Base-by-base conservation (phyloP, 2,113 vertebrate species). In the Urocitellus parryii region DNA sequence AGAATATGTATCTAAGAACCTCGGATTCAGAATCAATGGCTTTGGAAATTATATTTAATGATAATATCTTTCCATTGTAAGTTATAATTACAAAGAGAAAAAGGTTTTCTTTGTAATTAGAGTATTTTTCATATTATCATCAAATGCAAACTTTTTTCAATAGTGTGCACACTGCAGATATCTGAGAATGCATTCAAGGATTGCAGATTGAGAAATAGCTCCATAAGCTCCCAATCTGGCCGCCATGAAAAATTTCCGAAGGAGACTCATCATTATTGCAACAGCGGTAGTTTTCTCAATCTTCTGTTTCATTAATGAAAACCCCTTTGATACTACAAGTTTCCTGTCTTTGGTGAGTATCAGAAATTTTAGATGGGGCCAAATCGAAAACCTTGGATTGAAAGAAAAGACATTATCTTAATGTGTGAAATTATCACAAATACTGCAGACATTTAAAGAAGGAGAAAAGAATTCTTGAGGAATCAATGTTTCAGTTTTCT, bases 301-400 rank as follows among this genome's bases (percentile, higher is more conserved):
- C 45, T 42, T 86, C 39, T 72, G 80, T 56, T 96, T 96, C n/a
- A 77, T 95, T 37, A 91, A 9, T 2, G 88, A 95, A 85, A 95
- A 92, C 22, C 91, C 84, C 27, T 86, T 94, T 45, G 83, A 96
- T 51, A 68, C 56, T 20, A 18, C 94, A 65, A 94, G 93, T 34
- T 94, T 92, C 84, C 74, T 97, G 27, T 72, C 97, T 80, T 81
- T 42, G 61, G 94, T 97, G 68, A 97, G 97, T 95, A 89, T 25
- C 77, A 76, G 39, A 91, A 88, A 81, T n/a, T 61, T 45, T 32
- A 14, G 51, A 11, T 61, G 20, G 53, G 22, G 14, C 72, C 74
- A 81, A 80, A 4, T 48, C 88, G 39, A 78, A 83, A 67, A 74
- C 18, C 34, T n/a, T 73, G 14, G 17, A 37, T 45, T 68, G 56